Percentiles rank a stretch among this genome's conserved stretches.
These are phyloP conservation scores for Sepioteuthis lessoniana DNA, from an alignment of 2,888 invertebrate genomes.

Conservation along the genomic window DNA sequence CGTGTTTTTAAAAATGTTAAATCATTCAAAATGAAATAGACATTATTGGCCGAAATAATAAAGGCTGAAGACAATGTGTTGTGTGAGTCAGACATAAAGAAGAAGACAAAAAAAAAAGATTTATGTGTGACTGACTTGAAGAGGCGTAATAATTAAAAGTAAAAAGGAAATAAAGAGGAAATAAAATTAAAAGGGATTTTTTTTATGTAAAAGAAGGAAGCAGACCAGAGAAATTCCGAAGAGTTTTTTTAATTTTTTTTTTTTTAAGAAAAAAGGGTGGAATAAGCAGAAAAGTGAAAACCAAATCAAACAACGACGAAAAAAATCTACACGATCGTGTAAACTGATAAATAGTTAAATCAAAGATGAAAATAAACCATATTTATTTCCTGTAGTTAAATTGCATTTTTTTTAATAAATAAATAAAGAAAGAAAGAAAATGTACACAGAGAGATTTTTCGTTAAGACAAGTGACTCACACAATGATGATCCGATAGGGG, in stretches of 20 bases:
- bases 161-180: too few species aligned
- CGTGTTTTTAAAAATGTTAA: not conserved
- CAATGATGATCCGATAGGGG: not conserved
- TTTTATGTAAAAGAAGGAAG: too few species aligned
- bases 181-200: too few species aligned
- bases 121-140: too few species aligned
- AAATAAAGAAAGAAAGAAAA: not conserved
- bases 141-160: too few species aligned
- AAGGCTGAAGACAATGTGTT: too few species aligned
- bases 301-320: not conserved
- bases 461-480: not conserved
- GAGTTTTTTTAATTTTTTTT: too few species aligned
- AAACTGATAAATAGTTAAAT: not conserved
- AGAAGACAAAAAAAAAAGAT: too few species aligned
- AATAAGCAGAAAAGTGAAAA: not conserved
- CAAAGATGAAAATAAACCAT: not conserved
- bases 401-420: not conserved
- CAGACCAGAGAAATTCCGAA: too few species aligned
- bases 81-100: too few species aligned
- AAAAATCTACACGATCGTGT: not conserved
- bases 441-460: not conserved
- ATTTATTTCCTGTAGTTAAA: not conserved
- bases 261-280: too few species aligned
- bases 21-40: not conserved
- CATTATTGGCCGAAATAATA: not conserved